A percentile compares a stretch with the other conserved stretches of the same genome.
These are phyloP conservation scores for Streptopelia turtur DNA, from an alignment of 2,797 vertebrate genomes.

Conservation along the genomic window DNA sequence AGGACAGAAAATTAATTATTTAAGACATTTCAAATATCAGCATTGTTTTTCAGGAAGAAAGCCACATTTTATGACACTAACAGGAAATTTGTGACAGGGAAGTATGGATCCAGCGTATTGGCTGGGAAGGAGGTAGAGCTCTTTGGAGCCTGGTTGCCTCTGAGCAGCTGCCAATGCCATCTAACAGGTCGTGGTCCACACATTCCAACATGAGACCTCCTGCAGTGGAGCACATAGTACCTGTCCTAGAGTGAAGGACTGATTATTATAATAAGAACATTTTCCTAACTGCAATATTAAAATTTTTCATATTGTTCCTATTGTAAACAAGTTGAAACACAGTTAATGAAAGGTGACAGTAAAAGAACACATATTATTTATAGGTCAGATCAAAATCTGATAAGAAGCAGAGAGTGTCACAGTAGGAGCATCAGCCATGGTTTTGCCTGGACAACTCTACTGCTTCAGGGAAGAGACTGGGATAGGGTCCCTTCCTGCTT, in stretches of 20 bases:
- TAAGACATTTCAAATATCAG: background rate
- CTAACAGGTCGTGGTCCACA: background rate
- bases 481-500: background rate
- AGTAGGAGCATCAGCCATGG: background rate
- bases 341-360: background rate
- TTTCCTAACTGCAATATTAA: background rate
- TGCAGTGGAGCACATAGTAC: background rate
- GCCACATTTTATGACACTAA: background rate
- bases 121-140: background rate
- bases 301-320: rapidly evolving
- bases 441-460: rapidly evolving
- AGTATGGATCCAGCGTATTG: background rate
- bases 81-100: background rate
- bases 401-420: background rate
- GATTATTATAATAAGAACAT: background rate
- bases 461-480: background rate
- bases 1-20: background rate
- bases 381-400: background rate
- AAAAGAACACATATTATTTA: background rate
- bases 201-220: background rate
- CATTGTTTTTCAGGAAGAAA: background rate
- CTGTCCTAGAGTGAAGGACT: background rate
- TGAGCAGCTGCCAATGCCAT: rapidly evolving
- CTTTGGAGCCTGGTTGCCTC: background rate
- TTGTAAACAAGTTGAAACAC: background rate